phyloP scores from a whole-genome alignment of 2,113 vertebrate genomes.

The Nycticryphes semicollaris region DNA sequence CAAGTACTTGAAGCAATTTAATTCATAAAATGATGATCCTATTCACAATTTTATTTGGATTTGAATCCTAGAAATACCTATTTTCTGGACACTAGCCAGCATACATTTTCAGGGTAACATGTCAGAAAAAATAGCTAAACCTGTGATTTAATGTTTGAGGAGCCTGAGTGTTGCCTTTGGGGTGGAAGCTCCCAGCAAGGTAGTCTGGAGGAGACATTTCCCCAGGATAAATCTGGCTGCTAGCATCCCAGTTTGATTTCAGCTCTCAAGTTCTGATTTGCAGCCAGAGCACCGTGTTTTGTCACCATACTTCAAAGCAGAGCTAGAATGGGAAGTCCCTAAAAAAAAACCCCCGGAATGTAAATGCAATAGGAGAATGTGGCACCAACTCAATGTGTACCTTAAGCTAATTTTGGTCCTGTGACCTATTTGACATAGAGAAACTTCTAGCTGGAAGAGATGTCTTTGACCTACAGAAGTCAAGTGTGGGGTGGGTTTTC shows the following conservation, averaged over 20 bases:
- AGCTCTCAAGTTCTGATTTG: not conserved
- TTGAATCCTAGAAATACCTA: not conserved
- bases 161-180: not conserved
- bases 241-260: not conserved
- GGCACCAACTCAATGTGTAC: not conserved
- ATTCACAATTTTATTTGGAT: not conserved
- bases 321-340: not conserved
- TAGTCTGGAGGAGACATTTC: not conserved
- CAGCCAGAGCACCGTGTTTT: not conserved
- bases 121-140: not conserved
- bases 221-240: not conserved
- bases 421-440: not conserved
- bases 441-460: not conserved
- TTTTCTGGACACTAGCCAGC: not conserved
- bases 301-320: not conserved
- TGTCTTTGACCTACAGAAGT: not conserved
- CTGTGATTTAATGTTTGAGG: not conserved
- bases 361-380: not conserved
- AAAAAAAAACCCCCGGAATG: not conserved
- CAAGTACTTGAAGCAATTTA: not conserved
- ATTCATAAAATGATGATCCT: not conserved
- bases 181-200: not conserved
- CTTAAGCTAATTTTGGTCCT: not conserved
- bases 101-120: not conserved
- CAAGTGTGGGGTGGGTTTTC: rapidly evolving